Conservation (phyloP, 2,888 invertebrate species). For the Helobdella robusta region DNA sequence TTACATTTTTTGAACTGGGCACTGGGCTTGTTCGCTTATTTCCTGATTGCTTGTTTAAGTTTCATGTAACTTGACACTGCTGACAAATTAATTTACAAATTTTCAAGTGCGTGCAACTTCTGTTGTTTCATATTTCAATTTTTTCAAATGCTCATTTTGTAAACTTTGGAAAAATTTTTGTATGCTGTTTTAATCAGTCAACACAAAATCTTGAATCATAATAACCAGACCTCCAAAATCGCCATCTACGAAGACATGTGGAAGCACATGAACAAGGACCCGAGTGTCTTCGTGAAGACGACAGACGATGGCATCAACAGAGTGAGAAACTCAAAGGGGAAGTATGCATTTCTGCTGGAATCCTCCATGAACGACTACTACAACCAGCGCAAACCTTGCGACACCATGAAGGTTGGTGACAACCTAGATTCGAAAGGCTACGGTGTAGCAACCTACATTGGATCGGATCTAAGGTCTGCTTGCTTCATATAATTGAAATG, state of each 20-base stretch:
- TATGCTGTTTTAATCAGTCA: too few species aligned
- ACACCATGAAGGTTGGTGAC: slow-evolving; percentile 55
- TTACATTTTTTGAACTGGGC: too few species aligned
- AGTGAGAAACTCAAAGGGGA: slow-evolving; percentile 56
- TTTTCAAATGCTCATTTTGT: too few species aligned
- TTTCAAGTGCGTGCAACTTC: too few species aligned
- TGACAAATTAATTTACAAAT: too few species aligned
- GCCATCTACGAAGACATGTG: slow-evolving; percentile 90
- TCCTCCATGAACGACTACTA: slow-evolving; percentile 65
- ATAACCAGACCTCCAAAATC: slow-evolving; percentile 66
- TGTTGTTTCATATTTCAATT: too few species aligned
- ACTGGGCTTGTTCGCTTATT: too few species aligned
- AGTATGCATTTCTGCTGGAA: slow-evolving; percentile 57
- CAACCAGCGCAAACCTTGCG: slow-evolving; percentile 69
- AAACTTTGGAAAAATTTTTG: too few species aligned
- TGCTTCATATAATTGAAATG: too few species aligned
- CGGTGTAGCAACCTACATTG: slow-evolving; percentile 82
- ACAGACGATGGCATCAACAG: slow-evolving; percentile 61
- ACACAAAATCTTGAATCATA: too few species aligned
- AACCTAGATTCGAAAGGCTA: slow-evolving; percentile 73
- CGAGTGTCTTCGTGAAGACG: slow-evolving; percentile 61
- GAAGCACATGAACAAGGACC: slow-evolving; percentile 70
- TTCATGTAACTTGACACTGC: too few species aligned
- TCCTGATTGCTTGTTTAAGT: too few species aligned
- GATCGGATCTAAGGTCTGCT: slow-evolving; percentile 75